Evolutionary conservation across 1,140 invertebrate genomes (phyloP), one percentile per base, ranked within the genome.

Genomic region (Brachionus paranguensis): DNA sequence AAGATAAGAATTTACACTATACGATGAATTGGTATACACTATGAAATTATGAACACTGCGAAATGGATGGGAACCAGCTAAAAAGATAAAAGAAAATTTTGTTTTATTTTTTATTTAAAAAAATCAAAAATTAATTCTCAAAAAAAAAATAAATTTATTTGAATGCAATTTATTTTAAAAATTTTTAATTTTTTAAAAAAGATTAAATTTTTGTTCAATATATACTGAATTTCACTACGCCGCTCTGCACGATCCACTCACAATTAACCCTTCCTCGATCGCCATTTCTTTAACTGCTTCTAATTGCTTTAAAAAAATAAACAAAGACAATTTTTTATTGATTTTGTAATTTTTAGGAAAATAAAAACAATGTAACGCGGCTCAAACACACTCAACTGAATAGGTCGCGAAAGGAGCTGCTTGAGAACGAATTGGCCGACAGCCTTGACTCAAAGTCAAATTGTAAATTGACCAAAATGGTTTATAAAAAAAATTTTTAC

Each of bases 401-500:
- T 50, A 76, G 53, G 20, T 76, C 72, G 4, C 41, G 72, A 0
- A 50, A 50, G 27, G 72, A 50, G 10, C 24, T 76, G 6, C 47
- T 76, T 27, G 43, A 76, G 14, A 76, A 47, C 24, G 72, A 76
- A 76, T 47, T 76, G 12, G 72, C 72, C 10, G 72, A 76, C 50
- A 50, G 45, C 27, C 27, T 76, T 11, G 72, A 76, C 14, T 27
- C 41, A 11, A 76, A 76, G 20, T 76, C 72, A 20, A 76, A 76
- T 76, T 76, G 72, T 76, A 76, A 76, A 76, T 76, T 76, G 33
- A 76, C 72, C 1, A 76, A 76, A 76, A 50, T 76, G 72, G 72
- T 76, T 37, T 76, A 50, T 47, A 76, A 50, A 27, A 76, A 47
- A 76, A 76, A 50, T 76, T 76, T 76, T 29, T 76, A 53, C 17